phyloP scores from a whole-genome alignment of 2,888 invertebrate genomes.

The Lysandra coridon region DNA sequence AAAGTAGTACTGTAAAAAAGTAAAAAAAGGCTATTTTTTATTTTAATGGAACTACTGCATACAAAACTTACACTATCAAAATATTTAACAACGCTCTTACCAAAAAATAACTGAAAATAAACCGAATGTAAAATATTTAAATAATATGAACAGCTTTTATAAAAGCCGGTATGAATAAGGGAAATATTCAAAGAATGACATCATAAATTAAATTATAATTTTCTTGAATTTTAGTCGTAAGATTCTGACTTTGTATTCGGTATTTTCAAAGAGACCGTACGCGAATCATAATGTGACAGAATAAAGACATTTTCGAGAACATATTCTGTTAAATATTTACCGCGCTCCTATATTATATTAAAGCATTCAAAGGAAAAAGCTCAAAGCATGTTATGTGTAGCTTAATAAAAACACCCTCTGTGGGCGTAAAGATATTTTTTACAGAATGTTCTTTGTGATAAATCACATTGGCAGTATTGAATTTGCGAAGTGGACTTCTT shows the following conservation, averaged over 20 bases:
- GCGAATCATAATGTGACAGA: background rate
- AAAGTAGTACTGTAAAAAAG: background rate
- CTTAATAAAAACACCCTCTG: constrained; percentile 5
- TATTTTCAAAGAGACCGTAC: background rate
- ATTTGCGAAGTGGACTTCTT: constrained; percentile 17
- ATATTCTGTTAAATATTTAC: background rate
- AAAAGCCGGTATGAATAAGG: background rate
- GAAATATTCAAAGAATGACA: background rate
- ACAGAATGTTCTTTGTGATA: background rate
- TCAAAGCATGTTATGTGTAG: constrained; percentile 5
- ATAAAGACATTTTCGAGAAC: background rate
- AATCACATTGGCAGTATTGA: constrained; percentile 6
- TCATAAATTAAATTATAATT: constrained; percentile 1
- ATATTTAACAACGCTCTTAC: background rate
- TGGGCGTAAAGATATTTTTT: background rate
- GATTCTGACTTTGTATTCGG: background rate
- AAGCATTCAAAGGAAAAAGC: constrained; percentile 6
- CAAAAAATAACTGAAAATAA: background rate
- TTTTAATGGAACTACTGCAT: too few species aligned
- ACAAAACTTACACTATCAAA: too few species aligned
- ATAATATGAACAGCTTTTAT: background rate
- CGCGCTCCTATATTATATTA: background rate
- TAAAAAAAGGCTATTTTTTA: background rate
- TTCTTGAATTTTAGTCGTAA: background rate
- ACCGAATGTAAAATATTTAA: background rate